phyloP scores from a whole-genome alignment of 2,888 invertebrate genomes.

The Leucozona laternaria region DNA sequence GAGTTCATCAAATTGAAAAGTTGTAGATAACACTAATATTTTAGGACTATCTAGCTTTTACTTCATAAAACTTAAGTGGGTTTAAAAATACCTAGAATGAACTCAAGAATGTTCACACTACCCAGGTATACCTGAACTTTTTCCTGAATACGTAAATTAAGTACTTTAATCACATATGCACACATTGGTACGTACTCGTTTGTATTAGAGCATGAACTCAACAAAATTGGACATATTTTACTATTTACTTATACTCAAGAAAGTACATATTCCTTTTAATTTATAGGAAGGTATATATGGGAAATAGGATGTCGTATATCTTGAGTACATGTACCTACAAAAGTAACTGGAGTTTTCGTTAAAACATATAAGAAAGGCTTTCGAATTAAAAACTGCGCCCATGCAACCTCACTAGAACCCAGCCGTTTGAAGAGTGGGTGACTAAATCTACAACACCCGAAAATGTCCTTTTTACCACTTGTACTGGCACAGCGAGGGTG shows the following conservation, averaged over 20 bases:
- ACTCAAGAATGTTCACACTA: background rate
- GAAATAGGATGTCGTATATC: no score
- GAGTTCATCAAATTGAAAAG: no score
- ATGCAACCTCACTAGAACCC: background rate
- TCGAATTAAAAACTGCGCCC: background rate
- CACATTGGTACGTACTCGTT: no score
- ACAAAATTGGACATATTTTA: no score
- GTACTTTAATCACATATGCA: no score
- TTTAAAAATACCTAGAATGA: background rate
- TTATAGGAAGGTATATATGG: no score
- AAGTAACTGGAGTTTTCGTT: no score
- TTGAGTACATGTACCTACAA: background rate
- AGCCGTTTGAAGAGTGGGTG: slow-evolving; percentile 44
- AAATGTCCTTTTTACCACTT: slow-evolving; percentile 70
- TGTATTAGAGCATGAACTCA: no score
- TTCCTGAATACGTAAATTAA: no score
- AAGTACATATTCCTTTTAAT: no score
- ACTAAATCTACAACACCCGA: slow-evolving; percentile 68
- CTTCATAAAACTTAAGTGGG: background rate
- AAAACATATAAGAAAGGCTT: background rate
- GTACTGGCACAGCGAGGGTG: slow-evolving; percentile 5
- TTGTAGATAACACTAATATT: background rate
- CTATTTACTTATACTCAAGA: background rate
- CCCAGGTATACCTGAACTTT: no score
- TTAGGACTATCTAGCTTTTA: background rate